These are phyloP conservation scores for Agriotes lineatus DNA, from an alignment of 2,888 invertebrate species.

Conservation along the genomic window DNA sequence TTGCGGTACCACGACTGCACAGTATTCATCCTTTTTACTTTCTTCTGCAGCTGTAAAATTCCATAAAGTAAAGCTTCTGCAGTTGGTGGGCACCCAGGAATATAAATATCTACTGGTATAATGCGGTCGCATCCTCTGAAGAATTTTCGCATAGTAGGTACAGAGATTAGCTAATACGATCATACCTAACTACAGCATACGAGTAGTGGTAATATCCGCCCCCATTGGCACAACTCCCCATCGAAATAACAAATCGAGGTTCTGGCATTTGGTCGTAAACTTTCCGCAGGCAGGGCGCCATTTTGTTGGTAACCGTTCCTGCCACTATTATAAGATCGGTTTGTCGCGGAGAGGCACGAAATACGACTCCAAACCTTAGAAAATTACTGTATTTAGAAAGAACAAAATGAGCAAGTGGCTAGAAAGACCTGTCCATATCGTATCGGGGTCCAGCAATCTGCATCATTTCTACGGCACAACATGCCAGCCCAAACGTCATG, in stretches of 20 bases:
- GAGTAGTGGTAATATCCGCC: constrained; percentile 85
- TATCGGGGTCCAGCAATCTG: constrained; percentile 78
- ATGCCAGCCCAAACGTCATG: constrained; percentile 77
- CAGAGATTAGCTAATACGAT: no score
- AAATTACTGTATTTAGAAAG: neutral
- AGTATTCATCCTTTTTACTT: constrained; percentile 81
- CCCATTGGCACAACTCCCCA: constrained; percentile 84
- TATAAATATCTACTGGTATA: constrained; percentile 89
- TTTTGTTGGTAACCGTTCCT: constrained; percentile 76
- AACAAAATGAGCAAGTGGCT: constrained; percentile 42
- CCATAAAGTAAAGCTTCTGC: constrained; percentile 92
- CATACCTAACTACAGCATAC: constrained; percentile 73
- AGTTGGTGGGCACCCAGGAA: constrained; percentile 95
- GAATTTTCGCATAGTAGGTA: no score
- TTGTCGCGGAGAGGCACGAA: constrained; percentile 74
- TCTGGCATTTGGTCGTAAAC: constrained; percentile 76
- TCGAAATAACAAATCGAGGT: constrained; percentile 80
- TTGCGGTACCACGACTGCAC: constrained; percentile 66
- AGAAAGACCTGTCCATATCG: constrained; percentile 72
- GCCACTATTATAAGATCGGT: constrained; percentile 76
- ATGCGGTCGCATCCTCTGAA: constrained; percentile 81
- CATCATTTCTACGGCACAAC: constrained; percentile 79
- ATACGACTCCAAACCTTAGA: constrained; percentile 70
- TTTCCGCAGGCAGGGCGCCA: constrained; percentile 76
- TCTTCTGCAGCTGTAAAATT: constrained; percentile 87